Conservation (phyloP, 2,888 invertebrate genomes). For the Frankliniella fusca region DNA sequence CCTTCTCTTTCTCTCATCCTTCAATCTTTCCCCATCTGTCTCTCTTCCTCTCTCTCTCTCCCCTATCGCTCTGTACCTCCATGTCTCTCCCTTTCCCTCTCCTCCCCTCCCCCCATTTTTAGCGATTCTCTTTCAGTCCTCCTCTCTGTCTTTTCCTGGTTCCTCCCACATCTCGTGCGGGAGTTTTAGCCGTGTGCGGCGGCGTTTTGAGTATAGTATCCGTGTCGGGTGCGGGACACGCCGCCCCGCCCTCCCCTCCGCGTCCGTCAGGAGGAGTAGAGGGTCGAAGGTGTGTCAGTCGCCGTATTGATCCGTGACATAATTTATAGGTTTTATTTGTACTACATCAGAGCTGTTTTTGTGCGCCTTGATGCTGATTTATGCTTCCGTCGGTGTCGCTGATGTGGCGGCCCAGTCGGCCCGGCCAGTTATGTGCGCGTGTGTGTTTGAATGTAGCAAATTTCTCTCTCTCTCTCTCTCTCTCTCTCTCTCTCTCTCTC, state of each 20-base stretch:
- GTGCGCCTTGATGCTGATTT: conserved; percentile 22
- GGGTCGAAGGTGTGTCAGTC: conserved; percentile 21
- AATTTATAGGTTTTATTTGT: conserved; percentile 27
- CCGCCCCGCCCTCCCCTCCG: neutral
- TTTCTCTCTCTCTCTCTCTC: conserved; percentile 12
- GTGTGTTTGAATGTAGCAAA: conserved; percentile 24
- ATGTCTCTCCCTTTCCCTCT: neutral
- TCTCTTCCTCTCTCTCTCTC: neutral
- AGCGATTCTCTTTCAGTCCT: too few relatives aligned
- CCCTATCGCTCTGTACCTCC: too few relatives aligned
- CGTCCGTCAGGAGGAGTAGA: neutral
- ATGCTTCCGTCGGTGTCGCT: conserved; percentile 18
- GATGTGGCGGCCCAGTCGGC: neutral
- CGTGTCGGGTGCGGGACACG: neutral
- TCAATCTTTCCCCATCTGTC: neutral
- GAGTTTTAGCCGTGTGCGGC: neutral
- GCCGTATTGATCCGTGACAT: conserved; percentile 21
- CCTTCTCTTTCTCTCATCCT: neutral
- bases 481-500: neutral
- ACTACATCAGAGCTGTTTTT: conserved; percentile 22
- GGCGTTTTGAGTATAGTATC: neutral
- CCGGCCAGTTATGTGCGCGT: neutral
- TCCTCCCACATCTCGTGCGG: neutral
- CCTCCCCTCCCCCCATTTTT: neutral
- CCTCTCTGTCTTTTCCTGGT: too few relatives aligned